Percentiles rank a stretch among this genome's conserved stretches.
Conservation (phyloP, 1,140 invertebrate species). For the Thereuonema tuberculata region DNA sequence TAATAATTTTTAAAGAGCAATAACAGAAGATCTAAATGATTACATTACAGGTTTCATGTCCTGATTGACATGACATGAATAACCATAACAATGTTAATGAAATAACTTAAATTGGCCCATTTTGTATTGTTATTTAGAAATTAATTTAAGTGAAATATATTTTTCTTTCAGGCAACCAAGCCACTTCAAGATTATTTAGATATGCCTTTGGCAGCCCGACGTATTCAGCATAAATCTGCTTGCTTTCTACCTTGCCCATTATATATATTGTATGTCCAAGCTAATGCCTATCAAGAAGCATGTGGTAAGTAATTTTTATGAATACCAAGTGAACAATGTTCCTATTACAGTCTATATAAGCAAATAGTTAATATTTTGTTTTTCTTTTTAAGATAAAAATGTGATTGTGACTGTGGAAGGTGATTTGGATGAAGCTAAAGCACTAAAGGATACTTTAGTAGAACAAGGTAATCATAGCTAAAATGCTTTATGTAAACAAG, state of each 20-base stretch:
- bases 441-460: constrained; percentile 15
- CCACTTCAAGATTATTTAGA: constrained; percentile 79
- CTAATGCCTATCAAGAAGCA: constrained; percentile 64
- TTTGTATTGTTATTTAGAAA: too few relatives aligned
- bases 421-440: constrained; percentile 62
- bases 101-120: too few relatives aligned
- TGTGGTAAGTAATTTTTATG: constrained; percentile 37
- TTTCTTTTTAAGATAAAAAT: constrained; percentile 31
- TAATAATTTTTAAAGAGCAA: too few relatives aligned
- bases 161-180: constrained; percentile 72
- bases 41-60: too few relatives aligned
- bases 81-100: too few relatives aligned
- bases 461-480: too few relatives aligned
- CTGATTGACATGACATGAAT: too few relatives aligned
- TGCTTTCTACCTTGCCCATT: constrained; percentile 61
- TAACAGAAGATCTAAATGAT: too few relatives aligned
- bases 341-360: background rate
- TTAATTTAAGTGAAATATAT: too few relatives aligned
- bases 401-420: constrained; percentile 49
- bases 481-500: too few relatives aligned
- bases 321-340: too few relatives aligned
- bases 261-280: constrained; percentile 76
- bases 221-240: constrained; percentile 57
- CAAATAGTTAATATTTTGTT: background rate
- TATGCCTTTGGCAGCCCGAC: constrained; percentile 58